A percentile compares a stretch with the other conserved stretches of the same genome.
Evolutionary conservation across 1,140 invertebrate species (phyloP).

Genomic region (Macrosteles quadrilineatus): DNA sequence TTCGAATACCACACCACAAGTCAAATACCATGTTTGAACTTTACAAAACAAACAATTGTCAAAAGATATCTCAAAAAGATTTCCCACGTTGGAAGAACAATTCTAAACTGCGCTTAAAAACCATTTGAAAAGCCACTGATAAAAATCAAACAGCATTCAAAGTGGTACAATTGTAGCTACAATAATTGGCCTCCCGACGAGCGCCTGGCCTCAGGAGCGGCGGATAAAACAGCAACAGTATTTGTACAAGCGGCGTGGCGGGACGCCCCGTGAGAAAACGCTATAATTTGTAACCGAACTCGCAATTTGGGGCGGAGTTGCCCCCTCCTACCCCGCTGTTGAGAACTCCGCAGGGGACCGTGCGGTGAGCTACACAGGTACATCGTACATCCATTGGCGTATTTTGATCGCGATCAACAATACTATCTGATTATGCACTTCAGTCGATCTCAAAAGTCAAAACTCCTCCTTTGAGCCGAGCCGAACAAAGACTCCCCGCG

Average conservation of each 20-base stretch:
- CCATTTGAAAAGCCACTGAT: too few relatives aligned
- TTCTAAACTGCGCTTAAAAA: too few relatives aligned
- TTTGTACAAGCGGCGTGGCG: not conserved
- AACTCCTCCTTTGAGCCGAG: conserved; percentile 5
- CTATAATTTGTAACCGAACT: conserved; percentile 26
- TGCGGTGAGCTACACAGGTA: not conserved
- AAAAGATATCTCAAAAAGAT: too few relatives aligned
- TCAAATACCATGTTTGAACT: too few relatives aligned
- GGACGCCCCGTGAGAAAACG: not conserved
- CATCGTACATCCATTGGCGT: conserved; percentile 25
- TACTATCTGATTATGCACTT: conserved; percentile 27
- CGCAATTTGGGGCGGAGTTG: conserved; percentile 14
- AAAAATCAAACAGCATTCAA: too few relatives aligned
- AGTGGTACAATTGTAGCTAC: not conserved
- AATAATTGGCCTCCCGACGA: conserved; percentile 16
- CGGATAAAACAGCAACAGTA: not conserved
- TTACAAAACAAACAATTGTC: too few relatives aligned
- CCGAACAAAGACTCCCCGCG: conserved; percentile 2
- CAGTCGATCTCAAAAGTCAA: conserved; percentile 26
- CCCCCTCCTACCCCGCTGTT: conserved; percentile 13
- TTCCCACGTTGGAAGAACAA: too few relatives aligned
- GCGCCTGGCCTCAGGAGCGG: not conserved
- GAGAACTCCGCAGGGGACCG: conserved; percentile 3
- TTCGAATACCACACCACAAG: too few relatives aligned
- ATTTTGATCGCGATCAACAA: conserved; percentile 24